These are phyloP conservation scores for Drosophila quadrilineata DNA, from an alignment of 1,140 invertebrate genomes.

Conservation along the genomic window DNA sequence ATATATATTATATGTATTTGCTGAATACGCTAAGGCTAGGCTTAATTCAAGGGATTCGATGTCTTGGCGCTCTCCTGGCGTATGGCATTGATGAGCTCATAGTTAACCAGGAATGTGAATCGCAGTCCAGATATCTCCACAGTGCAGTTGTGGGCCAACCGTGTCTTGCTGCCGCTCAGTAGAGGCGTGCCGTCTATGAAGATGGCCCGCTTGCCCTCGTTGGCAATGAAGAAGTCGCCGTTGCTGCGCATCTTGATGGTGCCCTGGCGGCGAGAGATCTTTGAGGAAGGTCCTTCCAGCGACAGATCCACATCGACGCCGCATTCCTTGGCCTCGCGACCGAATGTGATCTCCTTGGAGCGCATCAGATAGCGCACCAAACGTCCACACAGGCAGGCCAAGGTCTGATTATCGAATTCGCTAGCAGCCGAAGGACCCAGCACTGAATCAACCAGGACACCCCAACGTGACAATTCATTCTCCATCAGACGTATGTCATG, in stretches of 20 bases:
- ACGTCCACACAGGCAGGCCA: slow-evolving; percentile 95
- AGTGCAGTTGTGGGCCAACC: slow-evolving; percentile 95
- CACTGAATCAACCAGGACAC: slow-evolving; percentile 95
- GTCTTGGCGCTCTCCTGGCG: slow-evolving; percentile 91
- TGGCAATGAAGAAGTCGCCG: slow-evolving; percentile 96
- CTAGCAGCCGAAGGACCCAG: slow-evolving; percentile 89
- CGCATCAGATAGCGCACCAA: slow-evolving; percentile 97
- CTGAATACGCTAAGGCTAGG: slow-evolving; percentile 3
- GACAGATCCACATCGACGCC: slow-evolving; percentile 96
- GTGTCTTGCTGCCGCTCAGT: slow-evolving; percentile 91
- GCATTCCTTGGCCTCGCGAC: slow-evolving; percentile 93
- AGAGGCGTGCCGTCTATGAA: slow-evolving; percentile 96
- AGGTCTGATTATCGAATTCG: slow-evolving; percentile 94
- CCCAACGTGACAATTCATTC: slow-evolving; percentile 94
- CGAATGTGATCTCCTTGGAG: slow-evolving; percentile 97
- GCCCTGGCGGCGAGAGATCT: slow-evolving; percentile 92
- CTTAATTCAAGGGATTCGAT: slow-evolving; percentile 81
- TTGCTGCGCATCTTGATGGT: slow-evolving; percentile 94
- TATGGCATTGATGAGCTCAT: slow-evolving; percentile 93
- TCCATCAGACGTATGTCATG: slow-evolving; percentile 94
- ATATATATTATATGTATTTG: not conserved
- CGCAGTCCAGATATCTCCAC: slow-evolving; percentile 95
- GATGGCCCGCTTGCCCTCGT: slow-evolving; percentile 96
- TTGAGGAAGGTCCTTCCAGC: slow-evolving; percentile 93
- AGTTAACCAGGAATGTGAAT: slow-evolving; percentile 96